Evolutionary conservation across 2,888 invertebrate species (phyloP), one percentile per base, ranked within the genome.

Genomic region (Rhagium mordax): DNA sequence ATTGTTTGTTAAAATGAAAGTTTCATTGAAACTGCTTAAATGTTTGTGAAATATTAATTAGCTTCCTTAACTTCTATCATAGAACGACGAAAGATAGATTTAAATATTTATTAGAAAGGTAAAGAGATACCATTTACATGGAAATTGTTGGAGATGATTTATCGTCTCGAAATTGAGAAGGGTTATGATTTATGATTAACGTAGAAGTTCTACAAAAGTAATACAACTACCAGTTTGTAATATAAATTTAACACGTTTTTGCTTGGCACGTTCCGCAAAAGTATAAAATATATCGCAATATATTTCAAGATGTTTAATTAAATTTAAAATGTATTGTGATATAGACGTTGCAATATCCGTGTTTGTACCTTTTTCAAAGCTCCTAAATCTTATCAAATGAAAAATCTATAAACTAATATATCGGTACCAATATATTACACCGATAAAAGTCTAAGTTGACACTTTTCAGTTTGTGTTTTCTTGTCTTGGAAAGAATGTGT

Each of bases 191-290:
- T 65, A 53, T 65, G 15, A 65, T 51, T 53, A 53, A 16, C 51
- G 65, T 21, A 65, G 24, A 62, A 53, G 64, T 64, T 65, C 16
- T 20, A 53, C 57, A 57, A 16, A 65, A 29, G 65, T 65, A 65
- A 24, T 21, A 48, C 20, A 65, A 27, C 51, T 27, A 49, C 51
- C 15, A 15, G 48, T 18, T 62, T 62, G 49, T 48, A 62, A 20
- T 49, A 62, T 62, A 62, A 62, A 62, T 62, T 48, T 62, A 62
- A 47, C 49, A 49, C 49, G 24, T 62, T 24, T 62, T 62, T 48
- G n/a, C 24, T 15, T 49, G 48, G 18, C 62, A 10, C 24, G 21
- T 18, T 62, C 20, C 8, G 2, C n/a, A 48, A 21, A 24, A 62
- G 21, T 21, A 48, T 62, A 49, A 62, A 49, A 62, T 62, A 62